Base-by-base conservation (phyloP, 2,797 vertebrate species). In the Acipenser ruthenus region DNA sequence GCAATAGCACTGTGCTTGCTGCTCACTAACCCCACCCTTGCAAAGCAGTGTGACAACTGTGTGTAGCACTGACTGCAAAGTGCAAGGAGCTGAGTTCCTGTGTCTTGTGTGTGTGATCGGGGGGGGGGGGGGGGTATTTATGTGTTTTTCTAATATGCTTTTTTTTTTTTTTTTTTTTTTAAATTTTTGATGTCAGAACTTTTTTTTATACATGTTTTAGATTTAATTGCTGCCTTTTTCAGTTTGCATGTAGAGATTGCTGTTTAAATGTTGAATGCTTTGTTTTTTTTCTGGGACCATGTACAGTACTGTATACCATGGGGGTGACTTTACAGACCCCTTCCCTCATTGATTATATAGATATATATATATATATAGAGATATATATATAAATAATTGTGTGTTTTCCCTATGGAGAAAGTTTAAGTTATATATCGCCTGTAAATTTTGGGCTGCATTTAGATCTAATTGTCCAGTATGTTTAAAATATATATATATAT, bases 391-490 rank as follows among this genome's bases (percentile, higher is more conserved):
- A 18, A 1, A 18, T 18, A 18, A 18, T 1, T 18, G 15, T 18
- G 15, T 18, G 15, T 18, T 18, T 18, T 18, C 15, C 15, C 15
- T 18, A 18, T 18, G 15, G 15, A 18, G 15, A 18, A 18, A 18
- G 15, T 18, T 18, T 18, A 18, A 18, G 15, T 18, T 18, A 18
- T 18, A 18, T 18, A 18, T 18, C 15, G 15, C 15, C 15, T 18
- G 15, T 18, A 18, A 18, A 18, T 18, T 18, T 18, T 18, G 15
- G 15, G 15, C 15, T 18, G 15, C 15, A 18, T 18, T 18, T 83
- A 89, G 79, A 89, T 83, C 15, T 75, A 80, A 85, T 79, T 87
- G 84, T 92, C 89, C 88, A 84, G 78, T 73, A 71, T 87, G 72
- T 85, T 81, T 81, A 87, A 77, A 69, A 77, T 82, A 81, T 80